Conservation (phyloP, 2,888 invertebrate genomes). For the Epirrhoe alternata region DNA sequence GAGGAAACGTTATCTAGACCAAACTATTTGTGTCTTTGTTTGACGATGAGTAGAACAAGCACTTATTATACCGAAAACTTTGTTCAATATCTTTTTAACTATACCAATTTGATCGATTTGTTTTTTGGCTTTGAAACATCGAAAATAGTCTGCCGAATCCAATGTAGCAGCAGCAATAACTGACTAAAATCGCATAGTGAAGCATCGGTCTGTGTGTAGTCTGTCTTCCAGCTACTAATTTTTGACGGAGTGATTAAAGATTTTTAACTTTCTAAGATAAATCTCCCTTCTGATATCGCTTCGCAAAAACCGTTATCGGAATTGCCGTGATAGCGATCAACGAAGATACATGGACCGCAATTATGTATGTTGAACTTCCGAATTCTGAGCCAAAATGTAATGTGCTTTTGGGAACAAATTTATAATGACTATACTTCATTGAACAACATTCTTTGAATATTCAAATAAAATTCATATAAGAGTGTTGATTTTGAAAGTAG, state of each 20-base stretch:
- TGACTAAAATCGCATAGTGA: neutral
- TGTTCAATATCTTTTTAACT: too few species aligned
- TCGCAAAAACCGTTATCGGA: conserved; percentile 61
- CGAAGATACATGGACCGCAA: conserved; percentile 42
- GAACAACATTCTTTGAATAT: conserved; percentile 19
- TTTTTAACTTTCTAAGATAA: conserved; percentile 68
- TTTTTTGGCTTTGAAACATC: too few species aligned
- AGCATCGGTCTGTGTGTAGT: conserved; percentile 18
- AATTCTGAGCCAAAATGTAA: conserved; percentile 38
- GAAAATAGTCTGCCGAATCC: too few species aligned
- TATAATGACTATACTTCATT: conserved; percentile 33
- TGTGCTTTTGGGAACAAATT: conserved; percentile 33
- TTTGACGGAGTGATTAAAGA: conserved; percentile 74
- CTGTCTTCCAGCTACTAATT: conserved; percentile 53
- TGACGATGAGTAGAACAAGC: neutral
- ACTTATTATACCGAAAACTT: too few species aligned
- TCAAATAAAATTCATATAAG: neutral
- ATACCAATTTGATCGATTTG: too few species aligned
- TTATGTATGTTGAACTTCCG: conserved; percentile 43
- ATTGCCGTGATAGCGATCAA: conserved; percentile 47
- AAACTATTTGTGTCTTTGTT: too few species aligned
- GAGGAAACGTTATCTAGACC: too few species aligned
- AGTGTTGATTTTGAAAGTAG: neutral
- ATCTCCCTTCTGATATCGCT: conserved; percentile 60
- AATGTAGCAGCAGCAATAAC: neutral